Base-by-base conservation (phyloP, 2,797 vertebrate genomes). In the Danio jaintianensis region DNA sequence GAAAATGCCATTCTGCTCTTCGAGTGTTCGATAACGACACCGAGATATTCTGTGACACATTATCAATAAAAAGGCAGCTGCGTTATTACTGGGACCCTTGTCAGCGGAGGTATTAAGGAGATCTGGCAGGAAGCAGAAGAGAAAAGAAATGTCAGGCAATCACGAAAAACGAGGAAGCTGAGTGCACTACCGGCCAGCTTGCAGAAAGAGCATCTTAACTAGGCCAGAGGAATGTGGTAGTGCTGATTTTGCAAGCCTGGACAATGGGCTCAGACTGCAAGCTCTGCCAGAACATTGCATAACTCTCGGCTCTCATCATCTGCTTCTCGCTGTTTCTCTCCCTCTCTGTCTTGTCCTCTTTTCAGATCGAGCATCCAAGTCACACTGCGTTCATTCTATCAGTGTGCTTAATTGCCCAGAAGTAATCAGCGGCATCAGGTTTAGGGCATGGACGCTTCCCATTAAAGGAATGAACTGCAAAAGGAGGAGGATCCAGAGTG, bases 21-120 rank as follows among this genome's bases (percentile, higher is more conserved):
- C 2, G 29, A 58, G 73, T 50, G 80, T 82, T 85, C 86, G 52
- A 86, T 89, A 89, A 87, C 59, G 53, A 66, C 87, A 86, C 66
- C 42, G 56, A 86, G 79, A 81, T 66, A 89, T 88, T 86, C 80
- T 78, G 55, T 82, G 87, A 80, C 86, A 86, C 75, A 83, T 85
- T 86, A 85, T 86, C 85, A 77, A 87, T 87, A 87, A 67, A 83
- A 80, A 61, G 77, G 61, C 77, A 75, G 78, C 70, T 73, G 72
- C 75, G 47, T 87, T 86, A 88, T 87, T 84, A 85, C 66, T 72
- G 73, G 62, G 66, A 62, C 76, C 82, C 52, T 79, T 71, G 75
- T 84, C 69, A 79, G 72, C 8, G 7, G 62, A 67, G 73, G 81
- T 85, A 83, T 85, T 85, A 81, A 80, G 80, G 64, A 55, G 77